These are phyloP conservation scores for Mus pahari DNA, from an alignment of 2,113 vertebrate genomes.

Conservation along the genomic window DNA sequence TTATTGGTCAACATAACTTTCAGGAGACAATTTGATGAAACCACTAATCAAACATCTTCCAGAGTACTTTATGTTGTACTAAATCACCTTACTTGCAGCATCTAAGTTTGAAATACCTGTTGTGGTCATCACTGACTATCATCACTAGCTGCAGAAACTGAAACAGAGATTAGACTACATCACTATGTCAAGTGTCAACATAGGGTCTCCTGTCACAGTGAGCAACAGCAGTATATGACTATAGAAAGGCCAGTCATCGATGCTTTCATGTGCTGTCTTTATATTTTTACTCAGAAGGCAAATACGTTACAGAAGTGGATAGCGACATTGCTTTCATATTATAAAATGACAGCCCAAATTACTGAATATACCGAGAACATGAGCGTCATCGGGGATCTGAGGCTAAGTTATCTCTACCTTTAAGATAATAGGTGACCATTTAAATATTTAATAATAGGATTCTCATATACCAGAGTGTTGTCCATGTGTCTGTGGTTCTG, in stretches of 20 bases:
- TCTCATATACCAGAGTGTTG: neutral
- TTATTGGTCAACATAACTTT: neutral
- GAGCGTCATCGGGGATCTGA: neutral
- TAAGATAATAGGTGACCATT: neutral
- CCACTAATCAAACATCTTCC: neutral
- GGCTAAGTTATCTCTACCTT: neutral
- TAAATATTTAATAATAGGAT: neutral
- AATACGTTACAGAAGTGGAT: neutral
- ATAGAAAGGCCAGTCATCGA: neutral
- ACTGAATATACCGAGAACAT: neutral
- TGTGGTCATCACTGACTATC: too few species aligned
- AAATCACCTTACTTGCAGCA: neutral
- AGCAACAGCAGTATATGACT: neutral
- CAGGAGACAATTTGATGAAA: neutral
- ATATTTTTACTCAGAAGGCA: neutral
- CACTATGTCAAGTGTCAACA: rapidly evolving
- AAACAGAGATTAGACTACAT: neutral
- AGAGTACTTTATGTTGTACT: neutral
- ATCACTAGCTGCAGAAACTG: neutral
- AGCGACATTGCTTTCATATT: neutral
- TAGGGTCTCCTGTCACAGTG: neutral
- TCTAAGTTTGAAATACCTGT: neutral
- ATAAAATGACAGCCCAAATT: neutral
- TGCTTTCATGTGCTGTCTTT: neutral
- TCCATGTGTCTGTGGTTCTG: neutral